These are phyloP conservation scores for Eulemur rubriventer DNA, from an alignment of 2,797 vertebrate genomes.

Conservation along the genomic window DNA sequence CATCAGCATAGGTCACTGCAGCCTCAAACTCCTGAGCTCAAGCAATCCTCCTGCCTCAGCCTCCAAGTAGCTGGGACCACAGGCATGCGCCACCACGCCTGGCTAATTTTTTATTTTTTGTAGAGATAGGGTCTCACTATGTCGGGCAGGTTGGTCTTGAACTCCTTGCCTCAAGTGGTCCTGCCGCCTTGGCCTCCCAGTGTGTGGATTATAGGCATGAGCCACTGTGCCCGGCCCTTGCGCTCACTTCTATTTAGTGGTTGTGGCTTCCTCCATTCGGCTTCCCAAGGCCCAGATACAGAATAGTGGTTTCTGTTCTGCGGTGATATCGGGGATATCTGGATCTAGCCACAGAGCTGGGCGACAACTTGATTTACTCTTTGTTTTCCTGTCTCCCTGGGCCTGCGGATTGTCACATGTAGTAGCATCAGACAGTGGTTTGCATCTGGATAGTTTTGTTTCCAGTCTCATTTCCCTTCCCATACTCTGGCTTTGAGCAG, in stretches of 20 bases:
- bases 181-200: too few species aligned
- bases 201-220: too few species aligned
- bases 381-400: neutral
- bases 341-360: neutral
- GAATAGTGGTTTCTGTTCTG: neutral
- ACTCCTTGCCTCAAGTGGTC: too few species aligned
- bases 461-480: neutral
- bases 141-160: too few species aligned
- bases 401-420: neutral
- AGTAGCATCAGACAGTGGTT: neutral
- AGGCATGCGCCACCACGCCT: too few species aligned
- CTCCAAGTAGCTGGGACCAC: too few species aligned
- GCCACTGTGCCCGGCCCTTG: neutral
- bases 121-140: too few species aligned
- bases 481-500: neutral
- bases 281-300: neutral
- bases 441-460: neutral
- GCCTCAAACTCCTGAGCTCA: too few species aligned
- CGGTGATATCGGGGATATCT: neutral
- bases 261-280: neutral
- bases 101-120: too few species aligned
- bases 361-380: neutral
- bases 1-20: too few species aligned
- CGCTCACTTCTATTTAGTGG: neutral
- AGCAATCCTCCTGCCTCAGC: too few species aligned